These are phyloP conservation scores for Pseudolaguvia tuberculata DNA, from an alignment of 2,113 vertebrate genomes.

Conservation along the genomic window DNA sequence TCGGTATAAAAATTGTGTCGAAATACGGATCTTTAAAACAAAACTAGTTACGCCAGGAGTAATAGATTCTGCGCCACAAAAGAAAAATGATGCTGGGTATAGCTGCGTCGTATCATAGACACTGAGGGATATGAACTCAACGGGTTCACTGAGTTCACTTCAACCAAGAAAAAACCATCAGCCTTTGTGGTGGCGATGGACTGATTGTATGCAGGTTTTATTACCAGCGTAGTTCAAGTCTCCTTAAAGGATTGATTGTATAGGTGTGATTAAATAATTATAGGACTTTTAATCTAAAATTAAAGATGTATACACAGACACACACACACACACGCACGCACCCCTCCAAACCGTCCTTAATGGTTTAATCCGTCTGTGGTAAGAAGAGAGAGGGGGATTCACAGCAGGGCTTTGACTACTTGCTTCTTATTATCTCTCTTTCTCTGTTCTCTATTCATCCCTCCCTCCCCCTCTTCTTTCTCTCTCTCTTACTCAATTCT, in stretches of 20 bases:
- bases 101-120: slow-evolving; percentile 12
- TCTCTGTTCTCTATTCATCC: slow-evolving; percentile 11
- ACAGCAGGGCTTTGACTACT: slow-evolving; percentile 2
- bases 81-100: background rate
- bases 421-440: slow-evolving; percentile 27
- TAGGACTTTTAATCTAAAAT: slow-evolving; percentile 4
- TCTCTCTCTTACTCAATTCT: background rate
- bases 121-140: background rate
- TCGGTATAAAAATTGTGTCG: no score
- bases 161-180: slow-evolving; percentile 6
- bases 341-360: background rate
- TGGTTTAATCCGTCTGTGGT: slow-evolving; percentile 37
- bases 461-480: background rate
- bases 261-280: background rate
- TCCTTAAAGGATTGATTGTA: background rate
- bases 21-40: no score
- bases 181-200: no score
- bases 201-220: background rate
- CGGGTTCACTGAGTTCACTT: slow-evolving; percentile 44
- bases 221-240: background rate
- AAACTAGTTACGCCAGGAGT: background rate
- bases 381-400: slow-evolving; percentile 6
- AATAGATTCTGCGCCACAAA: background rate
- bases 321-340: no score
- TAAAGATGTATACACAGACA: slow-evolving; percentile 2